phyloP scores from a whole-genome alignment of 1,140 invertebrate genomes.

The Pseudomyrmex flavicornis region DNA sequence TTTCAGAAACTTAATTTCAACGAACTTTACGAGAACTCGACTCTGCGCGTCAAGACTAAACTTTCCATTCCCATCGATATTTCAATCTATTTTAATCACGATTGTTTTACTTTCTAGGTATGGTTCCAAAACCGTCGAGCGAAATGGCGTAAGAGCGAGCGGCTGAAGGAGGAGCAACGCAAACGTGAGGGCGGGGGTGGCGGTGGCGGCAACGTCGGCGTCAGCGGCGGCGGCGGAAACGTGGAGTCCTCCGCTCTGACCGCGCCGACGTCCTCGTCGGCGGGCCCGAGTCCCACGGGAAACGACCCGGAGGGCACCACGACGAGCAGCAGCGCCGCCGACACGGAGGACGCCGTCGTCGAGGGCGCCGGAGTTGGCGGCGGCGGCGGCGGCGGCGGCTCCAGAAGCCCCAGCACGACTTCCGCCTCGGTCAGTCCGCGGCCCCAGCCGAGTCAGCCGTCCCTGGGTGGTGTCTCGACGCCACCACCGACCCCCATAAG shows the following conservation, averaged over 20 bases:
- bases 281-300: constrained; percentile 78
- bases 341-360: constrained; percentile 77
- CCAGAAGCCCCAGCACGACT: constrained; percentile 83
- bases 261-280: constrained; percentile 78
- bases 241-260: constrained; percentile 65
- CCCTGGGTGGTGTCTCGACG: constrained; percentile 80
- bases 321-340: constrained; percentile 77
- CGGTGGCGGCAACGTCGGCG: constrained; percentile 85
- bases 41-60: not conserved
- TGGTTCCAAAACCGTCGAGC: constrained; percentile 98
- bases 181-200: constrained; percentile 91
- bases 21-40: constrained; percentile 1
- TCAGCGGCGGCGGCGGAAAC: constrained; percentile 44
- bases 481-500: constrained; percentile 80
- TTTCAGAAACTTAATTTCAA: constrained; percentile 14
- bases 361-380: constrained; percentile 75
- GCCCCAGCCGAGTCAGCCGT: constrained; percentile 81
- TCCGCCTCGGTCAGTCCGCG: constrained; percentile 83
- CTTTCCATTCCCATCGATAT: not conserved
- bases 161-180: constrained; percentile 95
- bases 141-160: constrained; percentile 96
- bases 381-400: constrained; percentile 75
- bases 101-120: constrained; percentile 87
- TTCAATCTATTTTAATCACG: constrained; percentile 3
- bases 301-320: constrained; percentile 71